Conservation (phyloP, 2,797 vertebrate species). For the Sebastes matsubarae region DNA sequence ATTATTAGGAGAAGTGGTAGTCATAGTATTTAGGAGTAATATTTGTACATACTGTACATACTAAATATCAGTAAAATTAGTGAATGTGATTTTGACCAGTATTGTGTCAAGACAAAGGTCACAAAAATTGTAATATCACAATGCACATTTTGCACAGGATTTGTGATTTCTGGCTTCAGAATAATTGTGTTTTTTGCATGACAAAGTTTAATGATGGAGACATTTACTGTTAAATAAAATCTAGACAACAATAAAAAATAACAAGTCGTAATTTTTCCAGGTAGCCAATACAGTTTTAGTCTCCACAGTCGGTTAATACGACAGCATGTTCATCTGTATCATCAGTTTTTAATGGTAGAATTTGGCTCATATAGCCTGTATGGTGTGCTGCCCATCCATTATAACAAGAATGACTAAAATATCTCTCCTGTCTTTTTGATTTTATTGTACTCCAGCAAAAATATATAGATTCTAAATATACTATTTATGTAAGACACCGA, state of each 20-base stretch:
- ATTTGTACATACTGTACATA: not conserved
- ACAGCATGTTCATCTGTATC: not conserved
- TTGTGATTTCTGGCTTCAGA: not conserved
- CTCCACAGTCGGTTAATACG: not conserved
- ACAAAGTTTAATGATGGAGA: not conserved
- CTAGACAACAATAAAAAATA: not conserved
- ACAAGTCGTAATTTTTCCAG: not conserved
- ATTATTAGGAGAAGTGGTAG: not conserved
- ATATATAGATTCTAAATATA: not conserved
- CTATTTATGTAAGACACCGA: not conserved
- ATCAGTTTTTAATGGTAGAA: slow-evolving; percentile 41
- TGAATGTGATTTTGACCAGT: not conserved
- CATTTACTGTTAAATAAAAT: not conserved
- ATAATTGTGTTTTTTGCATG: not conserved
- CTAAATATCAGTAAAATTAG: not conserved
- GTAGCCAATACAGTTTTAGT: not conserved
- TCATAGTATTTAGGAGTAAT: not conserved
- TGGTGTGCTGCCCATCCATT: not conserved
- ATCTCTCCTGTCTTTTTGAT: not conserved
- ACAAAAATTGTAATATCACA: not conserved
- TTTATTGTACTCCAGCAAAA: not conserved
- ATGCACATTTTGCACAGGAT: not conserved
- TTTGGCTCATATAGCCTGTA: not conserved
- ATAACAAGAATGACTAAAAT: not conserved
- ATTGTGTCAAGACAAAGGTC: not conserved